phyloP scores from a whole-genome alignment of 2,797 vertebrate species.

The Petrocephalus schoutedeni region DNA sequence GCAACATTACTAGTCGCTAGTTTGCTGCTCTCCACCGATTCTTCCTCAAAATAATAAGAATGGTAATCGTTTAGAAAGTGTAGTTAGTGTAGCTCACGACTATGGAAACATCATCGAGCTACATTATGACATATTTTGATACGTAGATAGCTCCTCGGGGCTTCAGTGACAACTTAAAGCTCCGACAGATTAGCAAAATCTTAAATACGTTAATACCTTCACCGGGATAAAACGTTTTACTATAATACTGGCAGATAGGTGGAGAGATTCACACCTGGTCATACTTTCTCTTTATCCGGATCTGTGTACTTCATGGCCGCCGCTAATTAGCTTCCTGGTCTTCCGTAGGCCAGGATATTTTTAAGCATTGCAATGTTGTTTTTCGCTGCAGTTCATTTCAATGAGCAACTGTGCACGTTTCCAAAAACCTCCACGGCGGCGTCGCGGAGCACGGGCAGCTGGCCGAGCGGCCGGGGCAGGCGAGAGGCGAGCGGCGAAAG shows the following conservation, averaged over 20 bases:
- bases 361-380: not conserved
- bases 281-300: not conserved
- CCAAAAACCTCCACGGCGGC: not conserved
- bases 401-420: not conserved
- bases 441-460: not conserved
- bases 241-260: not conserved
- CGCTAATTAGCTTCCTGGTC: slow-evolving; percentile 13
- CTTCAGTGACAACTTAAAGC: not conserved
- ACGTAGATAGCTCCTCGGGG: not conserved
- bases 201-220: not conserved
- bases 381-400: not conserved
- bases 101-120: not conserved
- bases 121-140: not conserved
- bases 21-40: not conserved
- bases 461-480: not conserved
- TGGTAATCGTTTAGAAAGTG: not conserved
- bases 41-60: not conserved
- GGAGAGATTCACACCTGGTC: not conserved
- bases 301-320: not conserved
- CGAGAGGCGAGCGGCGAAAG: not conserved
- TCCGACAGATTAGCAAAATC: not conserved
- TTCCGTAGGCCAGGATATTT: slow-evolving; percentile 6
- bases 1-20: not conserved
- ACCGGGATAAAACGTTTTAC: not conserved
- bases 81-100: not conserved